These are phyloP conservation scores for Unio delphinus DNA, from an alignment of 2,888 invertebrate genomes.

Conservation along the genomic window DNA sequence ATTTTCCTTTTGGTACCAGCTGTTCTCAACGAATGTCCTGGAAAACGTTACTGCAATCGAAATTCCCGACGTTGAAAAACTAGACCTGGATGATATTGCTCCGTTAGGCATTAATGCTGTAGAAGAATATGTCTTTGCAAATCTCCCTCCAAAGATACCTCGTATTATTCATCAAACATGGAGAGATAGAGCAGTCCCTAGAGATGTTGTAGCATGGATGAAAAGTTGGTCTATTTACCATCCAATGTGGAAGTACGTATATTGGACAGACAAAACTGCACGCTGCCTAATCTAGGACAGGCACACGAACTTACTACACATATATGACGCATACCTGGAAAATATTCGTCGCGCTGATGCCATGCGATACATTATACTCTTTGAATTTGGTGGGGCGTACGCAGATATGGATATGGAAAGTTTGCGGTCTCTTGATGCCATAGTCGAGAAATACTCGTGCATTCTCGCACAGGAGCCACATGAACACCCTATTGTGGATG, in stretches of 20 bases:
- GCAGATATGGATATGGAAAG: conserved; percentile 67
- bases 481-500: conserved; percentile 58
- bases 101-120: too few relatives aligned
- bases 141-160: too few relatives aligned
- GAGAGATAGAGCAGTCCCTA: conserved; percentile 50
- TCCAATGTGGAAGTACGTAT: conserved; percentile 67
- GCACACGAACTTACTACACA: conserved; percentile 51
- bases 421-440: conserved; percentile 50
- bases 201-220: conserved; percentile 53
- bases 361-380: conserved; percentile 63
- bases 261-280: conserved; percentile 68
- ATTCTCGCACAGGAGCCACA: conserved; percentile 62
- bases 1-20: too few relatives aligned
- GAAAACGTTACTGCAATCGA: too few relatives aligned
- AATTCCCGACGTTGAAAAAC: too few relatives aligned
- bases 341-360: conserved; percentile 64
- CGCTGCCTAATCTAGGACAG: conserved; percentile 54
- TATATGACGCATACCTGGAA: conserved; percentile 57
- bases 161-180: conserved; percentile 63
- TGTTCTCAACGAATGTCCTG: too few relatives aligned
- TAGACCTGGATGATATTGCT: too few relatives aligned
- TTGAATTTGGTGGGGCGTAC: conserved; percentile 67
- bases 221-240: conserved; percentile 58
- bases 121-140: too few relatives aligned
- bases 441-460: conserved; percentile 50